phyloP scores from a whole-genome alignment of 2,113 vertebrate species.

The Cryptotis parvus region DNA sequence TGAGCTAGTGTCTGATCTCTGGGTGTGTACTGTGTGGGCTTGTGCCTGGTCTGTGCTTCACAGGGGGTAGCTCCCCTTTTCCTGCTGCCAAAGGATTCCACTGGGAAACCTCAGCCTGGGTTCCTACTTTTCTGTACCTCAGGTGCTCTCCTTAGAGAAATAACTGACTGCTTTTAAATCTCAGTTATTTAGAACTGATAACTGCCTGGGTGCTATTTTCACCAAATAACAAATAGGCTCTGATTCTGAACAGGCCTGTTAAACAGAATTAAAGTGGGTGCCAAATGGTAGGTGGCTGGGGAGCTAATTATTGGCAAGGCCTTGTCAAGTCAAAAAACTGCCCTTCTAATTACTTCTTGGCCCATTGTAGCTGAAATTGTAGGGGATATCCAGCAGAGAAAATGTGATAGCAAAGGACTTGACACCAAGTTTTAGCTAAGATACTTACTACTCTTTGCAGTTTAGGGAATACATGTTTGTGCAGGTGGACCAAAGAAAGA shows the following conservation, averaged over 20 bases:
- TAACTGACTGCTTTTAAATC: not conserved
- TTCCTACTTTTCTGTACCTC: not conserved
- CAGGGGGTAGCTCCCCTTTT: not conserved
- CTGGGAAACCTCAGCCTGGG: not conserved
- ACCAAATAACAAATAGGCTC: not conserved
- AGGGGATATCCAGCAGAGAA: not conserved
- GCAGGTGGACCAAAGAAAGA: not conserved
- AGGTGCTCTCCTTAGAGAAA: not conserved
- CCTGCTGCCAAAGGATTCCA: not conserved
- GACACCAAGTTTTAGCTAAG: not conserved
- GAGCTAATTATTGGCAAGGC: not conserved
- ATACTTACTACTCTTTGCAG: not conserved
- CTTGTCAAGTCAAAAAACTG: not conserved
- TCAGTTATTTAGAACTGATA: constrained; percentile 17
- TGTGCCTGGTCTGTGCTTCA: not conserved
- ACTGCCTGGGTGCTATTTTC: not conserved
- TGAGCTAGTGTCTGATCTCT: accelerated
- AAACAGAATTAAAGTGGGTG: not conserved
- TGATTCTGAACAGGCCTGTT: not conserved
- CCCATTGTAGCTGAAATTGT: not conserved
- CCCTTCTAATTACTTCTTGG: not conserved
- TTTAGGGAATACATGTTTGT: not conserved
- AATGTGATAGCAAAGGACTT: not conserved
- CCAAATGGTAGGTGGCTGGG: not conserved
- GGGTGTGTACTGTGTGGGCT: too few species aligned